Evolutionary conservation across 1,140 invertebrate species (phyloP), one percentile per base, ranked within the genome.

Genomic region (Ceratoteleas bidentatus): DNA sequence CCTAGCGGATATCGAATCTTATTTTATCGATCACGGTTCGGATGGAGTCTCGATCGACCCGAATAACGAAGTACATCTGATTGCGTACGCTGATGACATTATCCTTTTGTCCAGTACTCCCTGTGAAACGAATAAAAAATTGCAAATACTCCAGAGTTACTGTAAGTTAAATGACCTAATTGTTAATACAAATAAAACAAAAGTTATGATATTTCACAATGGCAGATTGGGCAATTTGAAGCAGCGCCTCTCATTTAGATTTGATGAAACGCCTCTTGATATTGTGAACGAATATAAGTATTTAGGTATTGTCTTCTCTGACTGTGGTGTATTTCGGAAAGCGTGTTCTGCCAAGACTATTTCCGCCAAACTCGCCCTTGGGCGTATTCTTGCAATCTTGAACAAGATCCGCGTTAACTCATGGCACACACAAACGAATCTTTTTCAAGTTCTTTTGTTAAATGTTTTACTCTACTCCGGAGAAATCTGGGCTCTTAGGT

Each of bases 221-320:
- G 58, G 58, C 3, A 61, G n/a, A 33, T 1, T 34, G n/a, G 58
- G 58, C 3, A 47, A 49, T 13, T 6, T 61, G 13, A 49, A 34
- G 33, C 10, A 49, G 24, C 14, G 58, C 5, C 24, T 61, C 6
- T 14, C 49, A 9, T 61, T 61, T 14, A 47, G n/a, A 49, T 61
- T 7, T 34, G 13, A 61, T 40, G 45, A 61, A 3, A 14, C 9
- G 11, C 45, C 58, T 14, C 24, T 61, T 2, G 58, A 61, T 49
- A 61, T 61, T 13, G 43, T 61, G 3, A 49, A 7, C 10, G 58
- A 61, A 49, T 61, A 61, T 10, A 61, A 47, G 13, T 61, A 49
- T 0, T 34, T 61, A 2, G 58, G 58, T 1, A 2, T 61, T 10
- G 13, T 34, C 24, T 49, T 61, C 49, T 3, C 16, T 6, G 58